Conservation (phyloP, 2,888 invertebrate species). For the Linyphia triangularis region DNA sequence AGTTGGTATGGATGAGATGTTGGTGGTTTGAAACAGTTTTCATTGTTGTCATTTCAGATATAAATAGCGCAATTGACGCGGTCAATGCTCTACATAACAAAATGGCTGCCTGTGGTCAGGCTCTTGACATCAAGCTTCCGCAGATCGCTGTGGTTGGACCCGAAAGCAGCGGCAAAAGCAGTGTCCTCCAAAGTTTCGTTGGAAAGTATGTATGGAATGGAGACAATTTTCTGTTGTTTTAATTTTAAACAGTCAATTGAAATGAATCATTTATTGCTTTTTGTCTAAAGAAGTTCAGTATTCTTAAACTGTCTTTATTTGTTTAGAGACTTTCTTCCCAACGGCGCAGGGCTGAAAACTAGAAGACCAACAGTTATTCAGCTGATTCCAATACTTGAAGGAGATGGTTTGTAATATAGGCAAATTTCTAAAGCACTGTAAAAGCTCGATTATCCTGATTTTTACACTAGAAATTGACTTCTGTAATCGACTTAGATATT, state of each 20-base stretch:
- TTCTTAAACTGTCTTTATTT: too few relatives aligned
- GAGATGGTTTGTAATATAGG: neutral
- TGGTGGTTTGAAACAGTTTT: too few relatives aligned
- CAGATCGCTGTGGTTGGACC: conserved; percentile 28
- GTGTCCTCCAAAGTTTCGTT: conserved; percentile 1
- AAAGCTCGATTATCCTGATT: too few relatives aligned
- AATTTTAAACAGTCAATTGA: too few relatives aligned
- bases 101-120: neutral
- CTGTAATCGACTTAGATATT: too few relatives aligned
- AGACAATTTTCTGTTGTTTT: too few relatives aligned
- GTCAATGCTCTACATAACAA: neutral
- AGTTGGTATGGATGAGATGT: too few relatives aligned
- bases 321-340: neutral
- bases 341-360: neutral
- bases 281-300: too few relatives aligned
- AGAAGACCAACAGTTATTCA: neutral
- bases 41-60: neutral
- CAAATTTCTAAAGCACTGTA: too few relatives aligned
- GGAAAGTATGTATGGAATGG: conserved; percentile 1
- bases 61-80: neutral
- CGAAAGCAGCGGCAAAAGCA: conserved; percentile 15
- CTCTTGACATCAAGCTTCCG: neutral
- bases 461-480: too few relatives aligned
- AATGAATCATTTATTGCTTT: too few relatives aligned
- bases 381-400: neutral